These are phyloP conservation scores for Dinocampus coccinellae DNA, from an alignment of 2,888 invertebrate genomes.

Conservation along the genomic window DNA sequence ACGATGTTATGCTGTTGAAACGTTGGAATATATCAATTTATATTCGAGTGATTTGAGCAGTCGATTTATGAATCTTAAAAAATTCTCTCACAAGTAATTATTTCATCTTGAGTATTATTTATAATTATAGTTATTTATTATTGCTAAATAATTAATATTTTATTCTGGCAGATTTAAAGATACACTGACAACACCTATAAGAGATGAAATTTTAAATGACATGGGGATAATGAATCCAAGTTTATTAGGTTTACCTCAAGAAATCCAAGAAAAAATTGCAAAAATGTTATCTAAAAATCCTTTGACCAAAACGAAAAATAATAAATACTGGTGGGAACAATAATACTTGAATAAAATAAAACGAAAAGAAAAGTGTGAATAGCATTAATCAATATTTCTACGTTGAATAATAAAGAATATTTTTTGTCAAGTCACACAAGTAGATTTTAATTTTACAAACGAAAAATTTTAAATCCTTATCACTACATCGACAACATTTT, in stretches of 20 bases:
- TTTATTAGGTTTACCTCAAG: slow-evolving; percentile 66
- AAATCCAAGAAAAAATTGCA: slow-evolving; percentile 62
- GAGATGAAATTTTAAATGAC: slow-evolving; percentile 71
- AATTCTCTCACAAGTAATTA: slow-evolving; percentile 57
- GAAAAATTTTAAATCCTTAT: background rate
- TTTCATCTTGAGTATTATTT: background rate
- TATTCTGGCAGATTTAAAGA: slow-evolving; percentile 72
- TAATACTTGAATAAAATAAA: too few relatives aligned
- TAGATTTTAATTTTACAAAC: background rate
- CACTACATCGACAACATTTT: background rate
- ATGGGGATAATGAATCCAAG: slow-evolving; percentile 64
- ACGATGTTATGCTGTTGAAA: slow-evolving; percentile 50
- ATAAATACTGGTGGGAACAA: background rate
- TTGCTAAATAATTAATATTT: slow-evolving; percentile 55
- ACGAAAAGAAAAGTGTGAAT: background rate
- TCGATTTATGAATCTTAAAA: slow-evolving; percentile 56
- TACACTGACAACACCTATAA: slow-evolving; percentile 72
- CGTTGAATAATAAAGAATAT: background rate
- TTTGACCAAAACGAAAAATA: too few relatives aligned
- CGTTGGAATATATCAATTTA: slow-evolving; percentile 57
- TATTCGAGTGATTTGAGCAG: slow-evolving; percentile 52
- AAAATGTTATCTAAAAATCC: slow-evolving; percentile 46
- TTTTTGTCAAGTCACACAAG: background rate
- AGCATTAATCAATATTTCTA: background rate
- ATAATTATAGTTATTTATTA: background rate